Percentiles rank a stretch among this genome's conserved stretches.
Conservation (phyloP, 2,113 vertebrate species). For the Sminthopsis crassicaudata region DNA sequence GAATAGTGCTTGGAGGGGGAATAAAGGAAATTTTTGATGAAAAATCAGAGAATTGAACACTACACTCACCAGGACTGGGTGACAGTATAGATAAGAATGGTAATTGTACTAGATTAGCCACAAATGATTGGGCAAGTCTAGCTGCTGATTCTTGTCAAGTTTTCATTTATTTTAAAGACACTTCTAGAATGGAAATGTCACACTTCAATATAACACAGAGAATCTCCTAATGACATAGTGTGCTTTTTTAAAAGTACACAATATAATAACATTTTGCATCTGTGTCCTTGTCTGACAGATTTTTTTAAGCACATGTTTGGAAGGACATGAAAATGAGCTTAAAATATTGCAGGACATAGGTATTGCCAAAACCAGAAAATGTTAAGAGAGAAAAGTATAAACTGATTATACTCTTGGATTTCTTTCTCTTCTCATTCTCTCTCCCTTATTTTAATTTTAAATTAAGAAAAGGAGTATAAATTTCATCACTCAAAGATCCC, state of each 20-base stretch:
- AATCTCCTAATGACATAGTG: neutral
- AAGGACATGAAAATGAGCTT: slow-evolving; percentile 25
- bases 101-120: slow-evolving; percentile 5
- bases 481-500: neutral
- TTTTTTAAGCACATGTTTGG: neutral
- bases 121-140: neutral
- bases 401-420: neutral
- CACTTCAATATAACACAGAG: neutral
- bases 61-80: neutral
- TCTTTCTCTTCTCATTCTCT: neutral
- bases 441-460: neutral
- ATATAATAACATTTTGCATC: neutral
- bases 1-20: neutral
- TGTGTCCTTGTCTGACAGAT: slow-evolving; percentile 8
- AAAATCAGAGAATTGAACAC: neutral
- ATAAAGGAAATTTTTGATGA: slow-evolving; percentile 41
- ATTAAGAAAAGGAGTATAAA: neutral
- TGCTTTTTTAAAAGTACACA: slow-evolving; percentile 25
- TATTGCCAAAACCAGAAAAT: slow-evolving; percentile 9
- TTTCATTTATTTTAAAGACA: slow-evolving; percentile 52
- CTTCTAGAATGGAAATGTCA: slow-evolving; percentile 48
- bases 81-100: neutral
- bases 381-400: neutral
- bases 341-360: neutral
- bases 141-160: slow-evolving; percentile 16